Evolutionary conservation across 2,113 vertebrate species (phyloP), one percentile per base, ranked within the genome.

Genomic region (Sula dactylatra): DNA sequence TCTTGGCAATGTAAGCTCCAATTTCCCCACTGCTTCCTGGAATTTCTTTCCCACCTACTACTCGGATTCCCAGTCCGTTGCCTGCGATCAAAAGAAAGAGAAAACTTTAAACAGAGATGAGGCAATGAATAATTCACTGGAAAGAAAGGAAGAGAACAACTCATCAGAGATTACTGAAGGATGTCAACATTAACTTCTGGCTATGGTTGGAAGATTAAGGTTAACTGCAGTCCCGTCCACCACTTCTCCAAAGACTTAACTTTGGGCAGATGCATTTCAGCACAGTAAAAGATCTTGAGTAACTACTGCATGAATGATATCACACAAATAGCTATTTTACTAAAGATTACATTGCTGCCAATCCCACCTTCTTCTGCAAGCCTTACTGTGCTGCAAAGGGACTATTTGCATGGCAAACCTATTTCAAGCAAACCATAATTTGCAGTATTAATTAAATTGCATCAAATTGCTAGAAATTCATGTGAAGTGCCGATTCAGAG

Each of bases 31-130:
- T 96, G 90, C 98, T 98, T 88, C 99, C 99, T 31, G 99, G 99
- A 94, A 99, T 99, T 97, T 99, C 99, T 96, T 99, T 99, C 36
- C 99, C 99, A 82, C 99, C 99, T 50, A 99, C 99, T 85, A 99
- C 98, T 94, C 98, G 98, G 83, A 99, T 99, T 76, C 99, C 99
- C 90, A 99, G 98, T 82, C 99, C 99, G 59, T 99, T 99, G 44
- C 99, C 99, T 99, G 93, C 78, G 94, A 87, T 93, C 29, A 96
- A 94, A 92, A 92, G 72, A 82, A 93, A 87, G 13, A 93, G 25
- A 86, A 71, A 84, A 76, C 25, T 92, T 61, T 86, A 76, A 87
- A 82, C 5, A 74, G 66, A 92, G 38, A 62, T 29, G 21, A 95
- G 95, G 14, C 10, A 83, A 87, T 66, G 12, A 93, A 82, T 78